Percentiles rank a stretch among this genome's conserved stretches.
Conservation (phyloP, 2,113 vertebrate species). For the Seriola dumerili region DNA sequence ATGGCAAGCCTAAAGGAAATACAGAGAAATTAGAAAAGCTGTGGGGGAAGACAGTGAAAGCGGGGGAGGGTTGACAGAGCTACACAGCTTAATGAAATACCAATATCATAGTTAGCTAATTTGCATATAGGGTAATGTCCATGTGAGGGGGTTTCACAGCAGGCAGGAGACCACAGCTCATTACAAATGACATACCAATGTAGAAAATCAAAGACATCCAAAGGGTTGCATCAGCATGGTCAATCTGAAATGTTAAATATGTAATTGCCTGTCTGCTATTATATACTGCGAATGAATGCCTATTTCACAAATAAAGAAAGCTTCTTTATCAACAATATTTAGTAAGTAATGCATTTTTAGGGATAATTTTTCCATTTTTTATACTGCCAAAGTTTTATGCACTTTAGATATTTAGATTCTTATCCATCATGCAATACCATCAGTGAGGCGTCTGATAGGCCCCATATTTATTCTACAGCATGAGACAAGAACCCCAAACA, state of each 20-base stretch:
- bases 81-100: constrained; percentile 38
- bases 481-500: not conserved
- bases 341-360: not conserved
- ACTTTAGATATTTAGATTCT: too few relatives aligned
- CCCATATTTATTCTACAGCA: not conserved
- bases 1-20: constrained; percentile 19
- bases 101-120: constrained; percentile 35
- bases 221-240: not conserved
- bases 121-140: constrained; percentile 16
- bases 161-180: not conserved
- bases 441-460: not conserved
- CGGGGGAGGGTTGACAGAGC: constrained; percentile 10
- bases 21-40: constrained; percentile 7
- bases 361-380: not conserved
- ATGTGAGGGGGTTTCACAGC: constrained; percentile 15
- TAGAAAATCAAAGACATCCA: constrained; percentile 3
- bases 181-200: constrained; percentile 21
- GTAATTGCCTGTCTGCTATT: too few relatives aligned
- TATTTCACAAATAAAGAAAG: not conserved
- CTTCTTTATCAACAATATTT: not conserved
- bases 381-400: too few relatives aligned
- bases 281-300: not conserved
- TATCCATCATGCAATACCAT: too few relatives aligned
- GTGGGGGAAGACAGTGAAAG: not conserved
- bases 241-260: not conserved